Base-by-base conservation (phyloP, 2,797 vertebrate genomes). In the Octomys mimax region DNA sequence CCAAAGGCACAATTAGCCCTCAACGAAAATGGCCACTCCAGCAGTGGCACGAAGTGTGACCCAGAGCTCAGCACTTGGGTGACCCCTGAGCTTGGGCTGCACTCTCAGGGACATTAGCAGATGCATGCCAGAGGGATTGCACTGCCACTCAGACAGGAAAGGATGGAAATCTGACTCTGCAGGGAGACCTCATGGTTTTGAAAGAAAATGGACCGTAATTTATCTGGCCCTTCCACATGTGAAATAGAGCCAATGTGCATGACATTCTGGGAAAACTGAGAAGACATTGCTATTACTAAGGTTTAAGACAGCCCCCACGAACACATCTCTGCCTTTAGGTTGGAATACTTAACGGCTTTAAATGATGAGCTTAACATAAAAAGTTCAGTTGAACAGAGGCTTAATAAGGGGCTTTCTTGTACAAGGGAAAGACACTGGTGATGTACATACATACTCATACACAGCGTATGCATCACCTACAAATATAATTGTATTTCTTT, bases 351-450 rank as follows among this genome's bases (percentile, higher is more conserved):
- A 89, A 36, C 10, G 24, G 68, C 36, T 70, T 90, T 28, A n/a
- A 39, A 22, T 78, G 24, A 81, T 79, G 24, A 88, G 7, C 46
- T 70, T 87, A 92, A 82, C 61, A 73, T 83, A 71, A 96, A 88
- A 54, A 61, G 88, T 4, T 0, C 10, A 88, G 62, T 85, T 49
- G 28, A 26, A n/a, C 66, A 16, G 59, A 61, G 6, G 92, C 26
- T 85, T 81, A 73, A 28, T 66, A 81, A 88, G 1, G 5, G 5
- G 0, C 1, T 79, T 95, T 83, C 19, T 70, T 82, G 16, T 10
- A 79, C 87, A 75, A 95, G 9, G 5, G 3, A 86, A 82, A 91
- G 2, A 80, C 10, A 89, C 42, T 78, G 16, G 59, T 83, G 52
- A 86, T 5, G 10, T 9, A 24, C 7, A 49, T 13, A 80, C 68